phyloP scores from a whole-genome alignment of 2,797 vertebrate species.

The Coregonus suidteri region DNA sequence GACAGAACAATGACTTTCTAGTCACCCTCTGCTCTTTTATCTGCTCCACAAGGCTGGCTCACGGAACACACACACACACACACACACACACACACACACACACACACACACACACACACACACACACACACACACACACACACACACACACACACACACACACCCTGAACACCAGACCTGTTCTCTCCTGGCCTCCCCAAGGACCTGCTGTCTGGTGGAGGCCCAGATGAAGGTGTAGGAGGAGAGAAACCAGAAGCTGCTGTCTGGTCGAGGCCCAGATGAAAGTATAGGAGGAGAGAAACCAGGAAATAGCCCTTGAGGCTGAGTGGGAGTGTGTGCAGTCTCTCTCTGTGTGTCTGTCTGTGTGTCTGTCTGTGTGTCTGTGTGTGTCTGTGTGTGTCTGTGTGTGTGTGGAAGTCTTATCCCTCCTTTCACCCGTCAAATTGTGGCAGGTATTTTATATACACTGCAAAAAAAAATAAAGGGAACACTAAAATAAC shows the following conservation, averaged over 20 bases:
- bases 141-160: no score
- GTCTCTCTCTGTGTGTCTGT: no score
- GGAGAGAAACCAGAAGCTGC: neutral
- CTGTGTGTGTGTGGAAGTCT: conserved; percentile 31
- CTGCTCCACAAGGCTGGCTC: neutral
- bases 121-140: no score
- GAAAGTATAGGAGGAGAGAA: no score
- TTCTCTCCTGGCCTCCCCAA: neutral
- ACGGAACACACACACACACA: neutral
- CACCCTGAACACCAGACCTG: neutral
- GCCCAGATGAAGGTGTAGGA: conserved; percentile 2
- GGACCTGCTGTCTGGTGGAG: neutral
- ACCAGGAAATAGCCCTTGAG: neutral
- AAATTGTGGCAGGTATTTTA: conserved; percentile 29
- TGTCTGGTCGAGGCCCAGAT: no score
- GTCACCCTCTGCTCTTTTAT: no score
- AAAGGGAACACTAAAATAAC: no score
- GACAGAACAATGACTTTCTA: no score
- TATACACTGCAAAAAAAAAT: no score
- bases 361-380: no score
- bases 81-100: no score
- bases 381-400: neutral
- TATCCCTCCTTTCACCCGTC: conserved; percentile 54
- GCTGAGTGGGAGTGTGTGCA: neutral
- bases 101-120: no score